Conservation (phyloP, 2,797 vertebrate genomes). For the Sphaeramia orbicularis region DNA sequence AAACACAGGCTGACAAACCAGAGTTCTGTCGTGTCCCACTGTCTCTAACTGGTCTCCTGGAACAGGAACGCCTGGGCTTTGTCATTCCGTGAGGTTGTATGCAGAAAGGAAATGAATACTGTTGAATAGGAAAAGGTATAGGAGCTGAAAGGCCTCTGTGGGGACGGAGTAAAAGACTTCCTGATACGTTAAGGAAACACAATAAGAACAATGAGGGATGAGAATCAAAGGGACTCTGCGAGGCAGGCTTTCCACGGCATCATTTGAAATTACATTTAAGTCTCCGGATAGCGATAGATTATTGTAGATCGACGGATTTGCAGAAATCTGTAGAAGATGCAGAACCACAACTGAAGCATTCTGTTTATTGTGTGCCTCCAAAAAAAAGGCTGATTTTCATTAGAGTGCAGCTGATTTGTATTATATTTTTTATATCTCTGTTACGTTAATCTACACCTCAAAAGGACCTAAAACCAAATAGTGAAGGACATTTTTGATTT, state of each 20-base stretch:
- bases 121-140: constrained; percentile 32
- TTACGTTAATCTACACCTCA: constrained; percentile 9
- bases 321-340: background rate
- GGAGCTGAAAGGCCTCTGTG: constrained; percentile 18
- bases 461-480: constrained; percentile 7
- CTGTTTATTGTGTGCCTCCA: constrained; percentile 1
- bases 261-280: constrained; percentile 15
- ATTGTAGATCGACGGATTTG: constrained; percentile 15
- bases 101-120: constrained; percentile 41
- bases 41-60: constrained; percentile 37
- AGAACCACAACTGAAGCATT: background rate
- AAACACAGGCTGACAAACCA: constrained; percentile 63
- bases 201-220: constrained; percentile 22
- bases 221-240: constrained; percentile 8
- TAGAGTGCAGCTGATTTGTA: constrained; percentile 11
- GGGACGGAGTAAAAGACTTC: constrained; percentile 40
- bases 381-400: constrained; percentile 15
- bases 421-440: constrained; percentile 1
- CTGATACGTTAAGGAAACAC: constrained; percentile 41
- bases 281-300: constrained; percentile 30
- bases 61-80: constrained; percentile 54
- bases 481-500: background rate
- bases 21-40: constrained; percentile 33
- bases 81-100: constrained; percentile 38
- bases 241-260: constrained; percentile 4